These are phyloP conservation scores for Drosophila sechellia DNA, from an alignment of 1,140 invertebrate genomes.

Conservation along the genomic window DNA sequence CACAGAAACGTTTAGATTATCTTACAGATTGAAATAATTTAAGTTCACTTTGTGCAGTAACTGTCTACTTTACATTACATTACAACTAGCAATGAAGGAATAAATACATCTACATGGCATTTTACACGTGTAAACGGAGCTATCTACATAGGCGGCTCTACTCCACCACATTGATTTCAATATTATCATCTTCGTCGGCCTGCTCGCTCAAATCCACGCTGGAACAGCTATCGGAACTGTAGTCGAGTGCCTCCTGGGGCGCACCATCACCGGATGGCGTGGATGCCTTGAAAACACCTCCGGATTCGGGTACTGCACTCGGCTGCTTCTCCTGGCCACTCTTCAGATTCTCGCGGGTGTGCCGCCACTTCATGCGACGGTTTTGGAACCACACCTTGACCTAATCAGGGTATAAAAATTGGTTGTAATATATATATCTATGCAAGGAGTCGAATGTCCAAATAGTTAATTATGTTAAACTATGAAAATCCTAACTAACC, in stretches of 20 bases:
- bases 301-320: conserved; percentile 9
- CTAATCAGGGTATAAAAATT: conserved; percentile 82
- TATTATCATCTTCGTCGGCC: conserved; percentile 77
- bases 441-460: no score
- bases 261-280: neutral
- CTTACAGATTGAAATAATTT: conserved; percentile 22
- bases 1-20: conserved; percentile 9
- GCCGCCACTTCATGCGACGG: conserved; percentile 96
- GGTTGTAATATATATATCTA: no score
- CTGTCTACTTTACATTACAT: conserved; percentile 8
- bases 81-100: conserved; percentile 6
- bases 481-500: conserved; percentile 86
- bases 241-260: conserved; percentile 43
- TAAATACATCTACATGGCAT: conserved; percentile 15
- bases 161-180: conserved; percentile 85
- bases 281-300: neutral
- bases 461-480: no score
- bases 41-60: conserved; percentile 42
- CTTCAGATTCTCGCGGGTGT: conserved; percentile 89
- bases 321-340: conserved; percentile 76
- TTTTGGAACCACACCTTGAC: conserved; percentile 98
- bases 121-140: conserved; percentile 11
- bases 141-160: conserved; percentile 23
- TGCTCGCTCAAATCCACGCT: conserved; percentile 55
- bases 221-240: conserved; percentile 65